Percentiles rank a stretch among this genome's conserved stretches.
Evolutionary conservation across 2,888 invertebrate species (phyloP).

Genomic region (Choristoneura rosaceana): DNA sequence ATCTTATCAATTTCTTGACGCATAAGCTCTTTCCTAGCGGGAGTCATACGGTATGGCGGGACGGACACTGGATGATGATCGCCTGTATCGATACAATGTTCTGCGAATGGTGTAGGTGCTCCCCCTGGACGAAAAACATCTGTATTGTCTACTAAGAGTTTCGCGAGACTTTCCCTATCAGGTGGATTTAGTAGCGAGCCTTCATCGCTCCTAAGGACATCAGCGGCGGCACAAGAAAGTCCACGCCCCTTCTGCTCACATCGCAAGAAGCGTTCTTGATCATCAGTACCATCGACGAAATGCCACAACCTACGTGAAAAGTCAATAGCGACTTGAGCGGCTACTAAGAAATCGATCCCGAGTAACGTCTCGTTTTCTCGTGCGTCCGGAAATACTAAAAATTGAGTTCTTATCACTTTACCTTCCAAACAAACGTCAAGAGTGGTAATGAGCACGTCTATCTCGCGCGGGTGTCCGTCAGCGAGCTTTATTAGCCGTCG

Average conservation of each 20-base stretch:
- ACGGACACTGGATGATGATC: background rate
- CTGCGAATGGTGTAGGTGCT: background rate
- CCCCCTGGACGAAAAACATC: constrained; percentile 4
- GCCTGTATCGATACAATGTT: constrained; percentile 1
- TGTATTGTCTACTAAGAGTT: too few relatives aligned
- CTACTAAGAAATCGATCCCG: background rate
- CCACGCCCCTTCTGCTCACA: too few relatives aligned
- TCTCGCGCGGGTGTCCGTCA: too few relatives aligned
- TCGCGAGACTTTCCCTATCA: too few relatives aligned
- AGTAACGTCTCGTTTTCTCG: background rate
- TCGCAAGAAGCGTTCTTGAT: background rate
- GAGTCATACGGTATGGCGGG: background rate
- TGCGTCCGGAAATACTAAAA: too few relatives aligned
- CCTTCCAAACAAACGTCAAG: too few relatives aligned
- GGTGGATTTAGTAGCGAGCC: too few relatives aligned
- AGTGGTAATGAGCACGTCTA: too few relatives aligned
- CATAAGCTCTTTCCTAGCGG: background rate
- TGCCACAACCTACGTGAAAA: background rate
- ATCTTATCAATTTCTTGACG: background rate
- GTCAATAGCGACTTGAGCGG: background rate
- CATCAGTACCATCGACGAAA: background rate
- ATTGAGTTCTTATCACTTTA: too few relatives aligned
- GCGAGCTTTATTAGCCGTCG: too few relatives aligned
- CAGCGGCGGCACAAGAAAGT: too few relatives aligned
- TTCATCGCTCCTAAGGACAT: too few relatives aligned